Evolutionary conservation across 2,113 vertebrate species (phyloP).

Genomic region (Larimichthys polyactis): DNA sequence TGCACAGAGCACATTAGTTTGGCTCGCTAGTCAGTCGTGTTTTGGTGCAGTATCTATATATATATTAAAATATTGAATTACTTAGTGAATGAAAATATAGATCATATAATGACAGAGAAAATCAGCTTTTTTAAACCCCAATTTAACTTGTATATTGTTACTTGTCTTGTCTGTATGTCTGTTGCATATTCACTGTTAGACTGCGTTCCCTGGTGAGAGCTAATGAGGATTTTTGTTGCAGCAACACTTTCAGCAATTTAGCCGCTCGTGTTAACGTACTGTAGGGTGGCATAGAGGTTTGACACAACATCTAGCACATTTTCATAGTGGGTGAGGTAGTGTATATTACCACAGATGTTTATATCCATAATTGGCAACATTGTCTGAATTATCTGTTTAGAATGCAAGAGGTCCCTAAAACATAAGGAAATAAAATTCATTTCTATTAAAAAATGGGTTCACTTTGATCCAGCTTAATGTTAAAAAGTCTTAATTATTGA

Average conservation of each 20-base stretch:
- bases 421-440: no score
- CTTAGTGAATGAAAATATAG: background rate
- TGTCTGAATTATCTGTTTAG: constrained; percentile 1
- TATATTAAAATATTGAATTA: background rate
- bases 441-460: background rate
- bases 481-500: no score
- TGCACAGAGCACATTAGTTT: constrained; percentile 15
- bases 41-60: constrained; percentile 2
- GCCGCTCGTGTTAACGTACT: background rate
- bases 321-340: background rate
- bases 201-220: background rate
- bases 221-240: constrained; percentile 25
- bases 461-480: background rate
- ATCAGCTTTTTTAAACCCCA: background rate
- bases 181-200: background rate
- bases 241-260: background rate
- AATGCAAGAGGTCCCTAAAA: background rate
- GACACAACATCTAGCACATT: background rate
- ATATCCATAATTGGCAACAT: background rate
- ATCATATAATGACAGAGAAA: background rate
- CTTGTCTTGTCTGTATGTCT: background rate
- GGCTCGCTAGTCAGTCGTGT: background rate
- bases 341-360: background rate
- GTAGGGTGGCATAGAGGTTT: background rate
- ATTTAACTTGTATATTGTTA: background rate